Evolutionary conservation across 2,113 vertebrate genomes (phyloP).

Genomic region (Vicugna pacos): DNA sequence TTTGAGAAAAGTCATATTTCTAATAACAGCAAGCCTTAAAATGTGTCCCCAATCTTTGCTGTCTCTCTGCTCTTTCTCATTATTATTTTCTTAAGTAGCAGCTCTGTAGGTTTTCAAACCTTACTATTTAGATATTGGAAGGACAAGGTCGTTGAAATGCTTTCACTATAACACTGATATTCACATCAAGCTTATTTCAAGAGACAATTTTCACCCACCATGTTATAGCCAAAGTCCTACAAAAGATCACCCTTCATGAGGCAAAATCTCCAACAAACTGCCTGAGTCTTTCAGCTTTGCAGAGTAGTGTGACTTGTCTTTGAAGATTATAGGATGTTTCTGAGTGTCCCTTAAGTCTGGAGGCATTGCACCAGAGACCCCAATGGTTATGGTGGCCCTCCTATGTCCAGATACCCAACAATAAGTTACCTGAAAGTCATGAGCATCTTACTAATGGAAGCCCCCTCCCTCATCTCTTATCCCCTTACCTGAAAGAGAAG

Average conservation of each 20-base stretch:
- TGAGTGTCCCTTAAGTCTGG: not conserved
- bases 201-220: not conserved
- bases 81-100: not conserved
- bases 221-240: not conserved
- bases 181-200: not conserved
- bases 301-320: not conserved
- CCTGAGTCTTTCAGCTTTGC: not conserved
- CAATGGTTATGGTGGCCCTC: too few relatives aligned
- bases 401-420: not conserved
- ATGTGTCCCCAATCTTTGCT: conserved; percentile 65
- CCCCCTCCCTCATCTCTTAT: not conserved
- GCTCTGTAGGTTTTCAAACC: not conserved
- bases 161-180: not conserved
- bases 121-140: not conserved
- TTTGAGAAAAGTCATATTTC: conserved; percentile 87
- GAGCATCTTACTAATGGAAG: not conserved
- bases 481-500: not conserved
- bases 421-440: not conserved
- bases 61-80: conserved; percentile 15
- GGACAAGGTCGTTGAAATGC: not conserved
- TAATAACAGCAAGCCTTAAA: conserved; percentile 85
- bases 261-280: not conserved
- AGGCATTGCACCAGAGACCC: not conserved
- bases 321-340: not conserved
- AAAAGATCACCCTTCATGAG: not conserved